Base-by-base conservation (phyloP, 2,797 vertebrate species). In the Epinephelus malabaricus region DNA sequence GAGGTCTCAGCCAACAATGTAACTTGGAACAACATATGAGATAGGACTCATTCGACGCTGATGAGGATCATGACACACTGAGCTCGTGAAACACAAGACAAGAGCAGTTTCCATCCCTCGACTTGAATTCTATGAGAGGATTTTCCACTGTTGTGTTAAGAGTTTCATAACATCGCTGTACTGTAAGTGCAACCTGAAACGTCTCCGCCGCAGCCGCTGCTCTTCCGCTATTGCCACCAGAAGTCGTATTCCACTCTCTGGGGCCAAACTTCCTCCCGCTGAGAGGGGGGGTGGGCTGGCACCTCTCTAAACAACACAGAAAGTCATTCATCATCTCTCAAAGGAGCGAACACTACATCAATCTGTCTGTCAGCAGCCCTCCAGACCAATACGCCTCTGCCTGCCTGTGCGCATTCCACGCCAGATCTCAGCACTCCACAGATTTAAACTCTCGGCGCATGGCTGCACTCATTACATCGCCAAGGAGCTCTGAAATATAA, bases 331-430 rank as follows among this genome's bases (percentile, higher is more conserved):
- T 94, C 91, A 89, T 87, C 83, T 84, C 87, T 88, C 90, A 79
- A 72, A 87, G 89, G 86, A 90, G 84, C 21, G 67, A 85, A 72
- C 84, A 81, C 85, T 79, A 79, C 91, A 93, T 93, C 90, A 91
- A 91, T 93, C 91, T 84, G 89, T 87, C 89, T 92, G 92, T 94
- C 92, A 93, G 82, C 86, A 86, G 86, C 84, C 79, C 84, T 81
- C 88, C 80, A 78, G 72, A 85, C 88, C 88, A 81, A 88, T 88
- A 76, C 17, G 74, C 83, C 84, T 79, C 86, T 76, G 90, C 83
- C 83, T 78, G 85, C 77, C 83, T 82, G 64, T 23, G 54, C 55
- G 49, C 82, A 86, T 87, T 91, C 84, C 71, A 69, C 25, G 66
- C 81, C 69, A 80, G 75, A 86, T 80, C 83, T 82, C 81, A 64